Base-by-base conservation (phyloP, 2,888 invertebrate genomes). In the Scaptomyza parva region DNA sequence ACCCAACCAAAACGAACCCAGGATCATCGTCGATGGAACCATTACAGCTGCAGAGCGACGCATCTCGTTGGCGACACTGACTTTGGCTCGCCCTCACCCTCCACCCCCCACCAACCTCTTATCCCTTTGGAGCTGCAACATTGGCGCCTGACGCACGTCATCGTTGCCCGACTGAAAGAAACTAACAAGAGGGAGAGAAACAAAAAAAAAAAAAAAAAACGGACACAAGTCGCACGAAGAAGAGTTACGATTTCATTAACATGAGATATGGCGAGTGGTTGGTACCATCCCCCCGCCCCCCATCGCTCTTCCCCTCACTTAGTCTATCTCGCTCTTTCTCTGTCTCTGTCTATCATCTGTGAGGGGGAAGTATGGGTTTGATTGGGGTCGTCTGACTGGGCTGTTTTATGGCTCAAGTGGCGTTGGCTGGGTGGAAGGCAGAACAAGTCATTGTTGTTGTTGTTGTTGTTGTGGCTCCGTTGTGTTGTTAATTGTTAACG, bases 211-310 rank as follows among this genome's bases (percentile, higher is more conserved):
- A 35, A 6, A 17, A 14, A 73, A 82, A 76, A 87, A 87, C 82
- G 76, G 76, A 81, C 86, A 73, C 70, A 77, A 83, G 67, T 73
- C 65, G 60, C 87, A 70, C 68, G 80, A 88, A 82, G 88, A 84
- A 88, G 88, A 84, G 86, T 84, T 88, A 85, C 84, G 88, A 85
- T 88, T 85, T 88, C 84, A 85, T 85, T 88, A 86, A 88, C 86
- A 88, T 88, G 84, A 84, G 86, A 86, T 86, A 84, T 88, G 86
- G 86, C 79, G 72, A 82, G 82, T 87, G 78, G 66, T 59, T 54
- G 57, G 37, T 37, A 8, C 2, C 35, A 7, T 14, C 35, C 30
- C 28, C 28, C 9, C 28, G 9, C 9, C 28, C 2, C 11, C 11
- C 28, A 11, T 7, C 7, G 5, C 24, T 24, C 24, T 24, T 1